These are phyloP conservation scores for Acanthaster planci DNA, from an alignment of 35 echinoderm and acorn worm species.

Conservation along the genomic window DNA sequence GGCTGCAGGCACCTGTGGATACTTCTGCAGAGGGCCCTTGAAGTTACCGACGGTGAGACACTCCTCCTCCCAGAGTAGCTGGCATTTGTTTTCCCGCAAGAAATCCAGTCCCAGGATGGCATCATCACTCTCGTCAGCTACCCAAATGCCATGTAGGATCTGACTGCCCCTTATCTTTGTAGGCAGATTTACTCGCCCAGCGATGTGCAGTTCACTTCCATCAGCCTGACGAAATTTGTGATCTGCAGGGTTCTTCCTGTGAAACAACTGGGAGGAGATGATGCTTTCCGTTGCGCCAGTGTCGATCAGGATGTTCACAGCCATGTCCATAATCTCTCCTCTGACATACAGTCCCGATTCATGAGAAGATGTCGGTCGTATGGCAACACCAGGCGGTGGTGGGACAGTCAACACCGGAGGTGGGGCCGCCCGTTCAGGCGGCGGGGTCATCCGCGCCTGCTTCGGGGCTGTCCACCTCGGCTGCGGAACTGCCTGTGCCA, in stretches of 20 bases:
- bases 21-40: not conserved
- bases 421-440: too few relatives aligned
- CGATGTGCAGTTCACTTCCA: not conserved
- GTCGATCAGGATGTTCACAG: not conserved
- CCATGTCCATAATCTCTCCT: not conserved
- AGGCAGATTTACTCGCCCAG: not conserved
- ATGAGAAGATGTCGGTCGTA: not conserved
- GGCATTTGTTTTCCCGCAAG: slow-evolving; percentile 8
- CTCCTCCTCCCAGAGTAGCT: slow-evolving; percentile 25
- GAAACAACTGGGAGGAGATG: not conserved
- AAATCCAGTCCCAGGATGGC: slow-evolving; percentile 57
- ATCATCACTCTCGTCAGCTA: slow-evolving; percentile 30
- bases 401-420: too few relatives aligned
- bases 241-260: not conserved
- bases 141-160: not conserved
- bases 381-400: not conserved
- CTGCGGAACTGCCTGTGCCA: too few relatives aligned
- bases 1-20: not conserved
- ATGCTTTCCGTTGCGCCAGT: not conserved
- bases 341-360: not conserved
- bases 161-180: not conserved
- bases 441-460: too few relatives aligned
- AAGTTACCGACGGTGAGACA: slow-evolving; percentile 18
- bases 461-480: too few relatives aligned
- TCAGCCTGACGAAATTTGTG: not conserved